Evolutionary conservation across 1,140 invertebrate genomes (phyloP).

Genomic region (Lepidostoma basale): DNA sequence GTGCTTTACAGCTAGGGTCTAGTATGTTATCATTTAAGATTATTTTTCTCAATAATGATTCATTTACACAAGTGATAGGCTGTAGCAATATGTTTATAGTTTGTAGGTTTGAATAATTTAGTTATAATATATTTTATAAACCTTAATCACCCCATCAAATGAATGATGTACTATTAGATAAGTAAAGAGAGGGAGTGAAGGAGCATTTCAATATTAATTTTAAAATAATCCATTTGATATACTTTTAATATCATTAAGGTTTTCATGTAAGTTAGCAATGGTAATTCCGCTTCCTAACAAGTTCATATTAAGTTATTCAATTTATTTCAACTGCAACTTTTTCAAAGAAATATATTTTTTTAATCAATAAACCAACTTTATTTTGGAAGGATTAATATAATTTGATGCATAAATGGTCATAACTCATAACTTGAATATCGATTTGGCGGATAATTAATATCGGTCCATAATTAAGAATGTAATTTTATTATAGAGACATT

Average conservation of each 20-base stretch:
- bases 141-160: constrained; percentile 11
- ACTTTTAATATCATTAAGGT: no score
- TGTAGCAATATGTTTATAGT: constrained; percentile 43
- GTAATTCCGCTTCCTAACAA: no score
- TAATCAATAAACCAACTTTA: neutral
- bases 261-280: no score
- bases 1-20: constrained; percentile 38
- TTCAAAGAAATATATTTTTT: constrained; percentile 23
- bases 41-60: constrained; percentile 30
- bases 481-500: constrained; percentile 36
- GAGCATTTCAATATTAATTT: constrained; percentile 24
- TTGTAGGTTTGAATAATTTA: constrained; percentile 37
- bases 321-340: neutral
- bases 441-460: neutral
- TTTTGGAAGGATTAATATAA: neutral
- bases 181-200: neutral
- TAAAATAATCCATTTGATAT: neutral
- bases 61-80: constrained; percentile 36
- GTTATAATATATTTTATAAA: constrained; percentile 21
- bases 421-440: neutral
- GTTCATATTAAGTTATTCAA: constrained; percentile 6
- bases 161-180: constrained; percentile 5
- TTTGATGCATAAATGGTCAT: neutral
- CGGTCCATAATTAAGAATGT: constrained; percentile 18
- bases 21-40: constrained; percentile 33